Evolutionary conservation across 2,888 invertebrate species (phyloP), one percentile per base, ranked within the genome.

Genomic region (Agrotis segetum): DNA sequence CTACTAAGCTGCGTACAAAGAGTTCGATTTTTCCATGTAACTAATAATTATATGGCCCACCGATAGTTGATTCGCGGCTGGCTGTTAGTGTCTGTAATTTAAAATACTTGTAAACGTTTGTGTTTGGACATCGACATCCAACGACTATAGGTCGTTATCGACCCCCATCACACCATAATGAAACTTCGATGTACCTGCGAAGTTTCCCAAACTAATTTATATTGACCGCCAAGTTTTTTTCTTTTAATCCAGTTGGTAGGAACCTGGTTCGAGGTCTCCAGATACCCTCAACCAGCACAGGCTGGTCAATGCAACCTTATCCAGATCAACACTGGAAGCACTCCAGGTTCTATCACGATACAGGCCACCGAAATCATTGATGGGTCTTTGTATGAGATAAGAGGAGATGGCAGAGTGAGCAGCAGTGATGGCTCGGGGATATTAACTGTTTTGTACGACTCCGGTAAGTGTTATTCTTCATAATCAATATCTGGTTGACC

Each of bases 181-280:
- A 24, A 24, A 24, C 24, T 24, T 24, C 24, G 24, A 1, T 24
- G 24, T 24, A 24, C 24, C 24, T 29, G 17, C 17, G 11, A 17
- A 14, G 17, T 55, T 29, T 17, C 11, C 0, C 53, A 7, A 55
- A 16, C 29, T 11, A 55, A 17, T 56, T 55, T 17, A 9, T 29
- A 11, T 17, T 29, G 55, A 29, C 29, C 29, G 29, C 29, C 9
- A 40, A 34, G 34, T 40, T 40, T 40, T 9, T 34, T 44, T 58
- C 67, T 66, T 24, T 6, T 52, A 4, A 21, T 29, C 7, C 84
- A 95, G 95, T 94, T 92, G 66, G 68, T 90, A 4, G 93, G 93
- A 55, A 95, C 95, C 86, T 97, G 97, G 97, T 97, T 96, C 84
- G 97, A 97, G 91, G 95, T 96, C 2, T 96, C 97, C 79, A 95